Base-by-base conservation (phyloP, 1,140 invertebrate species). In the Samia ricini region DNA sequence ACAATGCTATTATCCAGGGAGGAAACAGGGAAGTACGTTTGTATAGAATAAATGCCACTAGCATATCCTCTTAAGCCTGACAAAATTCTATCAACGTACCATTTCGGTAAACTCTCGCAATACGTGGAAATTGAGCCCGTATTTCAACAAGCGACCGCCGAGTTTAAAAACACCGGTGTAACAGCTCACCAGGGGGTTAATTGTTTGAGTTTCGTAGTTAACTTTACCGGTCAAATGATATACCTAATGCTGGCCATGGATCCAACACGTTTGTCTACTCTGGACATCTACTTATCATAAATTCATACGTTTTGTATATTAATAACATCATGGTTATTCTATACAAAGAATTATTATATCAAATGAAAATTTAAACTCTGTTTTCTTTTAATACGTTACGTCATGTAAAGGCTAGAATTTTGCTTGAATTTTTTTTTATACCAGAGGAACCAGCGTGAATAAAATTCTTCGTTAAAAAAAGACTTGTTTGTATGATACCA, bases 201-300 rank as follows among this genome's bases (percentile, higher is more conserved):
- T 81, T 82, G 78, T 82, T 82, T 82, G 76, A 81, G 73, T 82
- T 77, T 72, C 69, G 71, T 66, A 58, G 66, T 64, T 60, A 67
- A 77, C 72, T 69, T 68, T 66, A 60, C 69, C 66, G 64, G 71
- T 74, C 68, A 79, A 72, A 76, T 74, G 74, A 83, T 77, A n/a
- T n/a, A 77, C 67, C 74, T 74, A 76, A 79, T 70, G 63, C 58
- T 48, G 68, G 63, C 18, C 33, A 54, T 64, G 63, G 56, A 61
- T 22, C 23, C 23, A 42, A 52, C 64, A 59, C 50, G 66, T 64
- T 66, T 56, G 56, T 56, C 48, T 61, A 50, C 49, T 58, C 64
- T n/a, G n/a, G 33, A 15, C 33, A 61, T 63, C 63, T 66, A 50
- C 57, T 67, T 64, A 64, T 60, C 73, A 63, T 57, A 57, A 61